Conservation (phyloP, 1,140 invertebrate species). For the Aporrectodea caliginosa region DNA sequence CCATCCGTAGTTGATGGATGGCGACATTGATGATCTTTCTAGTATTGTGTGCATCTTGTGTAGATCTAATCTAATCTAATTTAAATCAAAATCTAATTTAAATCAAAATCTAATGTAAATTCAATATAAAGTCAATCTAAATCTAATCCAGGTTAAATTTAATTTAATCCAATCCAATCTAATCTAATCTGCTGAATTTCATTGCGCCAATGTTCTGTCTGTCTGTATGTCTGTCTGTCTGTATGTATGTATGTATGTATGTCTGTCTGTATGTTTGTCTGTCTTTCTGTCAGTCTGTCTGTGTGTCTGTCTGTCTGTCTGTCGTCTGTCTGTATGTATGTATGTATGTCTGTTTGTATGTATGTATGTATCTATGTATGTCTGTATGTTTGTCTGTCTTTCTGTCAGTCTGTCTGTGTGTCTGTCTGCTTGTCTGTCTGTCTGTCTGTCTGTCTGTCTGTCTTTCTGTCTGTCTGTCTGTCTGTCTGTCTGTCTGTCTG, state of each 20-base stretch:
- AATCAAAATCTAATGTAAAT: too few relatives aligned
- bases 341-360: not conserved
- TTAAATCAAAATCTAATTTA: too few relatives aligned
- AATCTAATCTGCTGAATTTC: too few relatives aligned
- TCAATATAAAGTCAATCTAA: too few relatives aligned
- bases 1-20: too few relatives aligned
- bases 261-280: not conserved
- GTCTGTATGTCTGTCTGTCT: not conserved
- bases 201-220: not conserved
- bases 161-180: too few relatives aligned
- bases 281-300: not conserved
- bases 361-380: not conserved
- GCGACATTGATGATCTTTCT: too few relatives aligned
- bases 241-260: not conserved
- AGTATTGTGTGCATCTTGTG: too few relatives aligned
- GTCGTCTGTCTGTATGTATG: not conserved
- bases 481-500: slow-evolving; percentile 1
- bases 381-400: not conserved
- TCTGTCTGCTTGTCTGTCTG: not conserved
- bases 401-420: not conserved
- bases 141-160: too few relatives aligned
- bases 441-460: not conserved
- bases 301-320: not conserved
- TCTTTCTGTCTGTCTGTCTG: not conserved
- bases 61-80: too few relatives aligned